Percentiles rank a stretch among this genome's conserved stretches.
These are phyloP conservation scores for Cavia porcellus DNA, from an alignment of 2,113 vertebrate species.

Conservation along the genomic window DNA sequence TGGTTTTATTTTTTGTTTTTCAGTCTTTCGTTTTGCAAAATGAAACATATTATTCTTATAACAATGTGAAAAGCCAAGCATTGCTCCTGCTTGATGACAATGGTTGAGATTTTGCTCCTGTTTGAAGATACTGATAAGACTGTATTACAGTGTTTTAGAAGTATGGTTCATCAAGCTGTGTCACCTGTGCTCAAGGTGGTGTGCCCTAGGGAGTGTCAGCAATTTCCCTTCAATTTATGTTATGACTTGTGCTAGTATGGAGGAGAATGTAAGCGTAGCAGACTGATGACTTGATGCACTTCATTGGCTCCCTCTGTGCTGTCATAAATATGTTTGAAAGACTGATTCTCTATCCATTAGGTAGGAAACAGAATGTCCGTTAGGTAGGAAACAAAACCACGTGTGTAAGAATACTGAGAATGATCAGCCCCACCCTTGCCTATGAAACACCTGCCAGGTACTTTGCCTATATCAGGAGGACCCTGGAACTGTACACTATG, in stretches of 20 bases:
- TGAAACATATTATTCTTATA: neutral
- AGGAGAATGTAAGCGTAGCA: neutral
- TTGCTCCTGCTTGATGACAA: neutral
- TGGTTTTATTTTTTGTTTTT: neutral
- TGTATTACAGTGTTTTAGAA: no score
- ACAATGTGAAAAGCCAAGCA: neutral
- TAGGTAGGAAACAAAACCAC: neutral
- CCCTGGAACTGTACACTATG: neutral
- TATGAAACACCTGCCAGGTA: neutral
- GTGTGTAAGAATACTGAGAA: neutral
- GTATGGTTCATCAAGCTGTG: neutral
- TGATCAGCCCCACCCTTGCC: neutral
- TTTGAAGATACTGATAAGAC: neutral
- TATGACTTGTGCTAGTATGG: neutral
- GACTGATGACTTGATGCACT: neutral
- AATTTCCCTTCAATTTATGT: neutral
- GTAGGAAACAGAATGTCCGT: neutral
- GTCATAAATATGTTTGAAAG: constrained; percentile 35
- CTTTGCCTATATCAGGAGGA: neutral
- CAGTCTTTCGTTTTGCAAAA: constrained; percentile 7
- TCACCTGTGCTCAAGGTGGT: neutral
- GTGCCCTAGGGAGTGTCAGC: neutral
- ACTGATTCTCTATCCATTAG: neutral
- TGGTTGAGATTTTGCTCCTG: neutral
- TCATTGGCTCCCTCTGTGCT: neutral